phyloP scores from a whole-genome alignment of 2,888 invertebrate species.

The Eledone cirrhosa region DNA sequence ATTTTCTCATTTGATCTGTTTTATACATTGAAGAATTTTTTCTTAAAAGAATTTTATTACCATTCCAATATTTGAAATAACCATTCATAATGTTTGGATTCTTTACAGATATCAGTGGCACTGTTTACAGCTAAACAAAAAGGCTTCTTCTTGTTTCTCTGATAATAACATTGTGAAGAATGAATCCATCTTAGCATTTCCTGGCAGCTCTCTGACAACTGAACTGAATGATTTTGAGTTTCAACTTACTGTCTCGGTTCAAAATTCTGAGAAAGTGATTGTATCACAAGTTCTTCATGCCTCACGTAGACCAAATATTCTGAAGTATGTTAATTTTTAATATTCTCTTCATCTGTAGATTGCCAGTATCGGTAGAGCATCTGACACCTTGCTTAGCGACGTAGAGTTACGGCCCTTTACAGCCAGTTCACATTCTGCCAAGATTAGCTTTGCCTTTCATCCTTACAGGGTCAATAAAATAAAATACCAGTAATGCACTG shows the following conservation, averaged over 20 bases:
- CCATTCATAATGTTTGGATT: not conserved
- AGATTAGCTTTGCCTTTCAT: too few species aligned
- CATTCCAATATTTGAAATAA: too few species aligned
- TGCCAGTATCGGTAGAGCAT: too few species aligned
- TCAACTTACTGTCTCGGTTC: conserved; percentile 46
- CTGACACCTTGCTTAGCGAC: too few species aligned
- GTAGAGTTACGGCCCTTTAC: too few species aligned
- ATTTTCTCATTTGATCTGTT: conserved; percentile 23
- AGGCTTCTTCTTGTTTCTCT: conserved; percentile 38
- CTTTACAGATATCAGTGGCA: conserved; percentile 38
- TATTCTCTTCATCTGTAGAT: not conserved
- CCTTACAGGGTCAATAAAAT: too few species aligned
- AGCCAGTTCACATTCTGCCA: too few species aligned
- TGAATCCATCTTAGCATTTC: conserved; percentile 38
- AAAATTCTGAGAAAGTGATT: conserved; percentile 34
- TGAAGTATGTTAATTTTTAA: conserved; percentile 39
- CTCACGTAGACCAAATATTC: conserved; percentile 30
- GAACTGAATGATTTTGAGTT: conserved; percentile 45
- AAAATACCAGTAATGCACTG: too few species aligned
- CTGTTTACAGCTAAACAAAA: conserved; percentile 29
- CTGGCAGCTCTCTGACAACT: conserved; percentile 36
- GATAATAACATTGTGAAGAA: conserved; percentile 33
- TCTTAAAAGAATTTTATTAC: too few species aligned
- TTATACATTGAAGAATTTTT: conserved; percentile 36
- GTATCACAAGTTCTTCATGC: conserved; percentile 48